These are phyloP conservation scores for Anagyrus pseudococci DNA, from an alignment of 2,888 invertebrate genomes.

Conservation along the genomic window DNA sequence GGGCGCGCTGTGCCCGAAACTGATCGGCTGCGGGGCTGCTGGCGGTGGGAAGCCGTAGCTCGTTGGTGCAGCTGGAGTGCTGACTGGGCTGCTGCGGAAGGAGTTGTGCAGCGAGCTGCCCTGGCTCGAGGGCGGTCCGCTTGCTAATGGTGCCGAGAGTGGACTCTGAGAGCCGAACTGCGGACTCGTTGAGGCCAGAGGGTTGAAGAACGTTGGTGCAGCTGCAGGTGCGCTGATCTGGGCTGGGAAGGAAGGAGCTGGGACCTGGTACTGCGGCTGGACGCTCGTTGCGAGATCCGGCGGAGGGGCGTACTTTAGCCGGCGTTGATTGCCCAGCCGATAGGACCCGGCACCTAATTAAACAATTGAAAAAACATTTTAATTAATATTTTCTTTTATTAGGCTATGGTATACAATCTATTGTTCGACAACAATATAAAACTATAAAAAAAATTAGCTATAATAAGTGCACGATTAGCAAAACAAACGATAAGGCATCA, in stretches of 20 bases:
- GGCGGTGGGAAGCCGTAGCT: background rate
- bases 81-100: conserved; percentile 46
- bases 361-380: background rate
- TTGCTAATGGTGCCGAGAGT: conserved; percentile 25
- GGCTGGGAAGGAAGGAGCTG: conserved; percentile 15
- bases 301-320: conserved; percentile 78
- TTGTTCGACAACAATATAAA: too few species aligned
- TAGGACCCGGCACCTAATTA: conserved; percentile 60
- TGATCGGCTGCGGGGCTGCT: background rate
- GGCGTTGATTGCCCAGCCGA: conserved; percentile 72
- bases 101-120: conserved; percentile 45
- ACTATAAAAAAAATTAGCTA: too few species aligned
- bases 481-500: too few species aligned
- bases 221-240: conserved; percentile 13
- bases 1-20: conserved; percentile 37
- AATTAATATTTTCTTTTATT: too few species aligned
- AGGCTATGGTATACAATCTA: too few species aligned
- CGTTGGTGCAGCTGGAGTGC: conserved; percentile 16
- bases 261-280: conserved; percentile 13
- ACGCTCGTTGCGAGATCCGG: conserved; percentile 67
- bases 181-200: conserved; percentile 22
- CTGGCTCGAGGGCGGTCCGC: conserved; percentile 41
- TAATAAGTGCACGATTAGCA: too few species aligned
- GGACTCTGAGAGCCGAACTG: background rate
- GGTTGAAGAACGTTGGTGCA: conserved; percentile 44